Evolutionary conservation across 2,888 invertebrate species (phyloP).

Genomic region (Pseudococcus jackbeardsleyi): DNA sequence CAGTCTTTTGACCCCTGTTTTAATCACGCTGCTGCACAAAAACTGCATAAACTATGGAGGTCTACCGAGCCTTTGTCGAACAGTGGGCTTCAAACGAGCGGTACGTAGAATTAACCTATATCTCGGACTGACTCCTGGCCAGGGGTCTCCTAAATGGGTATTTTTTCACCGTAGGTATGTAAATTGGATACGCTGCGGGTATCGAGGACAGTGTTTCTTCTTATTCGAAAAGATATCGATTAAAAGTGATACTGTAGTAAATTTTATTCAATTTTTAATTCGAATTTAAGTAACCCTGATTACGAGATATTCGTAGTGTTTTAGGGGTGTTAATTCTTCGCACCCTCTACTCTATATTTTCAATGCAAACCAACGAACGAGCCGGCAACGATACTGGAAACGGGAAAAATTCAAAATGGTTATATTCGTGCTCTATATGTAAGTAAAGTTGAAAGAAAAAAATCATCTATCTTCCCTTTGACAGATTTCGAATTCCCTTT

Average conservation of each 20-base stretch:
- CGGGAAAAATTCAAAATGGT: constrained; percentile 59
- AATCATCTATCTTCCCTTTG: constrained; percentile 57
- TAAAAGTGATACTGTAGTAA: no score
- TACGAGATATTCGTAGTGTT: not conserved
- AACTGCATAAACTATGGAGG: constrained; percentile 40
- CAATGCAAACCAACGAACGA: not conserved
- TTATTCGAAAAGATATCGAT: not conserved
- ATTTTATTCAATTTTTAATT: not conserved
- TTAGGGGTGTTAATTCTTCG: constrained; percentile 48
- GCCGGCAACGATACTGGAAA: not conserved
- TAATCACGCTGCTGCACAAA: constrained; percentile 24
- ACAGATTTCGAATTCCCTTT: constrained; percentile 56
- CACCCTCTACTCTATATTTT: constrained; percentile 39
- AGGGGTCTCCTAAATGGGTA: not conserved
- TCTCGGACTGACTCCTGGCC: not conserved
- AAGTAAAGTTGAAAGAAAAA: constrained; percentile 16
- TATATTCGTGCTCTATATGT: constrained; percentile 20
- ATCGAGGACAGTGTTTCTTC: not conserved
- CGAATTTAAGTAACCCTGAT: constrained; percentile 39
- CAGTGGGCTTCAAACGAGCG: constrained; percentile 30
- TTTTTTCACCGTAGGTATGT: not conserved
- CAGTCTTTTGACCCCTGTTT: constrained; percentile 50
- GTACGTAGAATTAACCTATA: not conserved
- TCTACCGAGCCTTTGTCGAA: not conserved
- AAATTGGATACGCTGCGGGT: not conserved